Conservation (phyloP, 1,140 invertebrate species). For the Pseudobourletiella spinata region DNA sequence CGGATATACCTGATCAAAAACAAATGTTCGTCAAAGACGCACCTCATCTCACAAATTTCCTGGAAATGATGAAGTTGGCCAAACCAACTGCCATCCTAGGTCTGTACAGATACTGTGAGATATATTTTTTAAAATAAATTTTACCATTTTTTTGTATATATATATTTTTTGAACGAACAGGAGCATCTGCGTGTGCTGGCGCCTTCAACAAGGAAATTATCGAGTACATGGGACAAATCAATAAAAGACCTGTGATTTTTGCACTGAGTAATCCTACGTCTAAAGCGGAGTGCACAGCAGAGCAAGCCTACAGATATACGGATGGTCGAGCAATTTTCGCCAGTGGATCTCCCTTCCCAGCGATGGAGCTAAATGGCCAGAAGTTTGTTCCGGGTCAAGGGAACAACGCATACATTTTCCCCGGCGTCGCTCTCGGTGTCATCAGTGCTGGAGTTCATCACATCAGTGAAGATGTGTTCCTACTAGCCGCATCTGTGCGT, state of each 20-base stretch:
- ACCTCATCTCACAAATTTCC: conserved; percentile 57
- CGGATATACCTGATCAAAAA: conserved; percentile 66
- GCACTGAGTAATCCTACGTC: conserved; percentile 92
- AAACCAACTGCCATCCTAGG: conserved; percentile 82
- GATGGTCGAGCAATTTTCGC: conserved; percentile 79
- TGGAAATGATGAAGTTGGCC: conserved; percentile 63
- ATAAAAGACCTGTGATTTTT: conserved; percentile 77
- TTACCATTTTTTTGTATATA: background rate
- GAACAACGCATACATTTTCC: conserved; percentile 69
- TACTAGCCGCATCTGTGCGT: conserved; percentile 69
- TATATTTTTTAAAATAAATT: background rate
- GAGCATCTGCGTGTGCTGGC: conserved; percentile 67
- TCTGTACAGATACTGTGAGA: conserved; percentile 33
- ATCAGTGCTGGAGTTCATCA: conserved; percentile 70
- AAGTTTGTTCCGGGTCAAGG: conserved; percentile 80
- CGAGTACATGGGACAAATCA: conserved; percentile 65
- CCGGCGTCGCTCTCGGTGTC: conserved; percentile 62
- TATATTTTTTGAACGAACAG: conserved; percentile 40
- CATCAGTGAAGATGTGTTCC: conserved; percentile 80
- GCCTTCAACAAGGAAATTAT: conserved; percentile 80
- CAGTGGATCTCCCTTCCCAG: conserved; percentile 83
- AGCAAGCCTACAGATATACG: conserved; percentile 76
- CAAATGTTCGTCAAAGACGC: conserved; percentile 61
- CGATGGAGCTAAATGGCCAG: conserved; percentile 66
- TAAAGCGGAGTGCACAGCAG: conserved; percentile 96